Evolutionary conservation across 2,113 vertebrate genomes (phyloP).

Genomic region (Microcebus jonahi): DNA sequence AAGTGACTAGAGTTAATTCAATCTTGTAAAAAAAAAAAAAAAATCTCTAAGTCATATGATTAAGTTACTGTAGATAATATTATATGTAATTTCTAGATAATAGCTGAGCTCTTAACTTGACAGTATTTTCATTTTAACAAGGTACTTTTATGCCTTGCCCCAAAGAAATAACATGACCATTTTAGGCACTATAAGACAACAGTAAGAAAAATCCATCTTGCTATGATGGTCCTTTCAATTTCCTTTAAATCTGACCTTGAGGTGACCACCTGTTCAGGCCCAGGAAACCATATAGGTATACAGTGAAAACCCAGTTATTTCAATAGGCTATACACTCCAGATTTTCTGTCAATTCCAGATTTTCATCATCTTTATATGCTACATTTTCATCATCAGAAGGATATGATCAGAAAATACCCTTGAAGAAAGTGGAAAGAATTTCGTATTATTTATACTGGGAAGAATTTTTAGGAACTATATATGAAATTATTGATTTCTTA

Average conservation of each 20-base stretch:
- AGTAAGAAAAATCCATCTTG: neutral
- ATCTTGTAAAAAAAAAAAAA: neutral
- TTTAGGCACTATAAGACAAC: neutral
- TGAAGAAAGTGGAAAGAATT: neutral
- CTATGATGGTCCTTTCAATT: neutral
- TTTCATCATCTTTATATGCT: neutral
- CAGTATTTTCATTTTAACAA: slow-evolving; percentile 46
- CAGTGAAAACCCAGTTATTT: neutral
- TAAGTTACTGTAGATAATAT: neutral
- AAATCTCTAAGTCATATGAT: neutral
- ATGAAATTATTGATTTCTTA: neutral
- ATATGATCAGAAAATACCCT: neutral
- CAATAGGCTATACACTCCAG: neutral
- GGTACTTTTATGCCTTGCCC: neutral
- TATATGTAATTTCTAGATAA: neutral
- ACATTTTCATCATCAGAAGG: neutral
- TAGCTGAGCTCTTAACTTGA: neutral
- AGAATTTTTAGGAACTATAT: neutral
- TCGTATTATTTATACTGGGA: neutral
- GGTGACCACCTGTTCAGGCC: neutral
- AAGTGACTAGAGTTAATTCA: neutral
- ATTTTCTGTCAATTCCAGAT: neutral
- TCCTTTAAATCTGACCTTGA: slow-evolving; percentile 16
- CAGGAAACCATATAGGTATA: neutral
- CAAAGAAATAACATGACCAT: neutral